Conservation (phyloP, 2,113 vertebrate genomes). For the Caretta caretta region DNA sequence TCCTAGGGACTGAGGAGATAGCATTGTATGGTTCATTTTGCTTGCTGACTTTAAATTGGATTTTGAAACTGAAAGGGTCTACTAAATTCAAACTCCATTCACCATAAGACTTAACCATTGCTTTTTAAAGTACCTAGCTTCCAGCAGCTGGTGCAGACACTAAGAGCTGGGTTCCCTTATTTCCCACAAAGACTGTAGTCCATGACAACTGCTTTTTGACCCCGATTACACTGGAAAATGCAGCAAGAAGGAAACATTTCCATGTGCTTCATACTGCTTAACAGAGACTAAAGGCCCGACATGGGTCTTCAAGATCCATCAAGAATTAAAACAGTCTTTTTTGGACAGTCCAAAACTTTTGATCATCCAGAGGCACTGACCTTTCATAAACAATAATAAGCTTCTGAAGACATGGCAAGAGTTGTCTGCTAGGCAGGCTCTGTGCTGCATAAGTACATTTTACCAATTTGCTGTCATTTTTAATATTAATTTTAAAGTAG, state of each 20-base stretch:
- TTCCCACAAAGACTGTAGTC: neutral
- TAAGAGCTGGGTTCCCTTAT: neutral
- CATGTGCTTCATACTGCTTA: neutral
- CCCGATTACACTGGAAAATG: neutral
- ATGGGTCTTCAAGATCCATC: neutral
- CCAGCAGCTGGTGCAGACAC: neutral
- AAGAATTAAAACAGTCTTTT: neutral
- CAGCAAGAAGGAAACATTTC: neutral
- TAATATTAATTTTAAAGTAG: neutral
- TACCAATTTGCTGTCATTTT: neutral
- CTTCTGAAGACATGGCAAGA: neutral
- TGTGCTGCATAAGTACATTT: neutral
- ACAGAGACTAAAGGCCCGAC: neutral
- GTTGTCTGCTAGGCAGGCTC: neutral
- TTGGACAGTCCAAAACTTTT: neutral
- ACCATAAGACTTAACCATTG: no score
- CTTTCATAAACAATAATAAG: neutral
- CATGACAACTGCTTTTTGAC: fast-evolving
- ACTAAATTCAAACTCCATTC: neutral
- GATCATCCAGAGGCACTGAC: neutral
- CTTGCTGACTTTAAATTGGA: neutral
- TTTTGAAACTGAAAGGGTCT: neutral
- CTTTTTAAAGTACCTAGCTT: no score
- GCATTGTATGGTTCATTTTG: neutral
- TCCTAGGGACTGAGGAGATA: neutral